These are phyloP conservation scores for Druon quercuslanigerum DNA, from an alignment of 1,140 invertebrate genomes.

Conservation along the genomic window DNA sequence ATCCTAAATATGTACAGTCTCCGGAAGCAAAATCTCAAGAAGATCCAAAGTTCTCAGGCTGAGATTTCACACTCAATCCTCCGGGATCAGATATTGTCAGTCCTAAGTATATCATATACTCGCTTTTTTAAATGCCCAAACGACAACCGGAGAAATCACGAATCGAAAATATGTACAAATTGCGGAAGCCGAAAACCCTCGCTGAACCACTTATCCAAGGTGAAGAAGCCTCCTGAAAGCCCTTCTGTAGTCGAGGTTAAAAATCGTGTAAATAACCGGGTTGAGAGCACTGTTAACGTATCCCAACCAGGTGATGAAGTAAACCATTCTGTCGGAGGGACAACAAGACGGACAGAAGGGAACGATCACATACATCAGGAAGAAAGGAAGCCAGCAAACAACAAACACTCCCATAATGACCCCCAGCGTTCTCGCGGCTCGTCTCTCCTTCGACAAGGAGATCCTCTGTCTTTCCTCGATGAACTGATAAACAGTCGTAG, in stretches of 20 bases:
- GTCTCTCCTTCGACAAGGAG: conserved; percentile 92
- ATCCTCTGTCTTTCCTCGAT: conserved; percentile 96
- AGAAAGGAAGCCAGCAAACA: conserved; percentile 97
- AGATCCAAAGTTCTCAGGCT: too few relatives aligned
- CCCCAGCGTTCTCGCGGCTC: conserved; percentile 93
- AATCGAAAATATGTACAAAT: conserved; percentile 32
- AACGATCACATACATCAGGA: conserved; percentile 94
- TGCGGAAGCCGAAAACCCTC: neutral
- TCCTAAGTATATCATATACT: too few relatives aligned
- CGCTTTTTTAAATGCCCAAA: too few relatives aligned
- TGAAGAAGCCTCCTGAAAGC: conserved; percentile 93
- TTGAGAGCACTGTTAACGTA: conserved; percentile 98
- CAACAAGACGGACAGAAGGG: conserved; percentile 89
- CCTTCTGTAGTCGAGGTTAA: conserved; percentile 95
- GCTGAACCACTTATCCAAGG: conserved; percentile 74
- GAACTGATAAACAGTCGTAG: conserved; percentile 87
- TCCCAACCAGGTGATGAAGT: conserved; percentile 97
- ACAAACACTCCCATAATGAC: conserved; percentile 97
- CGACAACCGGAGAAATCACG: neutral
- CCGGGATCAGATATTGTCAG: too few relatives aligned
- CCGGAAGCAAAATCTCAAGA: too few relatives aligned
- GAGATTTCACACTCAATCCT: too few relatives aligned
- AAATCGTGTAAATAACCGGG: conserved; percentile 98
- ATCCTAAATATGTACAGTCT: too few relatives aligned
- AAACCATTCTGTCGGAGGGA: conserved; percentile 86